phyloP scores from a whole-genome alignment of 2,888 invertebrate genomes.

The Sinohyriopsis cumingii region DNA sequence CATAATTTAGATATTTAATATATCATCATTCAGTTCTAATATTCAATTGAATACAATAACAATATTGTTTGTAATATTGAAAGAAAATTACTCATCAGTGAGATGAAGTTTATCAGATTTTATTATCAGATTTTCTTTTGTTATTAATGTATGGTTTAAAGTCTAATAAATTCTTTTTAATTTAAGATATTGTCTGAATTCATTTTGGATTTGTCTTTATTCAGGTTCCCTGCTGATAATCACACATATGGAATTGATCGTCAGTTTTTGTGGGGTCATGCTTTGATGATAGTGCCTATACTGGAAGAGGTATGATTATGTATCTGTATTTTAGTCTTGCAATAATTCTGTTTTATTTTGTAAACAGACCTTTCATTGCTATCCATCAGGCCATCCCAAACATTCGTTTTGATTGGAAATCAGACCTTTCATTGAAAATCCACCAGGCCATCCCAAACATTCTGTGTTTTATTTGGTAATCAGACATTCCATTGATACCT shows the following conservation, averaged over 20 bases:
- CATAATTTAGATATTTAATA: too few species aligned
- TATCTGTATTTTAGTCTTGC: neutral
- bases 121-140: neutral
- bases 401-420: too few species aligned
- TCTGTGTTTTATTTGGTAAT: too few species aligned
- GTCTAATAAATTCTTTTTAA: neutral
- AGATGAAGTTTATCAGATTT: neutral
- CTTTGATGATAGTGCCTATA: slow-evolving; percentile 68
- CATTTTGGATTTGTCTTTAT: slow-evolving; percentile 4
- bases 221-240: slow-evolving; percentile 53
- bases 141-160: neutral
- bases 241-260: slow-evolving; percentile 42
- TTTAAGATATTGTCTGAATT: neutral
- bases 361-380: too few species aligned
- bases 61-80: too few species aligned
- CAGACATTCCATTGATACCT: too few species aligned
- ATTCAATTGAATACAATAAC: too few species aligned
- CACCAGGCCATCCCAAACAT: too few species aligned
- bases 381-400: too few species aligned
- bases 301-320: slow-evolving; percentile 46
- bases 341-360: neutral
- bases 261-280: slow-evolving; percentile 71
- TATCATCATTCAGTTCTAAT: too few species aligned
- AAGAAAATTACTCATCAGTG: too few species aligned
- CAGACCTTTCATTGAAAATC: too few species aligned